phyloP scores from a whole-genome alignment of 30 jellyfish, hydroid and myxozoan species.

The Aurelia coerulea region DNA sequence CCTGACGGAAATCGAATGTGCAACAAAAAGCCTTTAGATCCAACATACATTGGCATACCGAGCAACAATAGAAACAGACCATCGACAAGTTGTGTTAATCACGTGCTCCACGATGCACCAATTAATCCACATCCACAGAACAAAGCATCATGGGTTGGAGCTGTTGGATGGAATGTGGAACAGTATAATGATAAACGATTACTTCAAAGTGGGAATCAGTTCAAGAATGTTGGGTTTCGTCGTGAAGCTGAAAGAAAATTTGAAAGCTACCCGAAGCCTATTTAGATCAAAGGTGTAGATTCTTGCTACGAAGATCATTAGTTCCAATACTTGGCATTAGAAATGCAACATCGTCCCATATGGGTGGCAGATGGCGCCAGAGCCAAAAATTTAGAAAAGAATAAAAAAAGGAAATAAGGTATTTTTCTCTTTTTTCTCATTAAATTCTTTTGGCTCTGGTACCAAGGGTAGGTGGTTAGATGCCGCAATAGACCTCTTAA shows the following conservation, averaged over 20 bases:
- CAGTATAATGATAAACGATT: conserved; percentile 12
- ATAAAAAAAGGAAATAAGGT: no score
- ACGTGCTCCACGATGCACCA: conserved; percentile 35
- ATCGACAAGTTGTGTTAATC: conserved; percentile 9
- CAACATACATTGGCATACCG: conserved; percentile 41
- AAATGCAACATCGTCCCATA: no score
- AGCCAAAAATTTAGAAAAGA: no score
- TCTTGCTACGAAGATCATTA: no score
- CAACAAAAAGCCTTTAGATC: conserved; percentile 8
- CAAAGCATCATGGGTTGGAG: conserved; percentile 70
- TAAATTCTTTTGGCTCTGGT: no score
- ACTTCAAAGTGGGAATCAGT: conserved; percentile 17
- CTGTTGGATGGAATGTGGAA: conserved; percentile 71
- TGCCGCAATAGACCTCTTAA: no score
- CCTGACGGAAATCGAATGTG: conserved; percentile 58
- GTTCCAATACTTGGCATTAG: no score
- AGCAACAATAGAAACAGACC: not conserved
- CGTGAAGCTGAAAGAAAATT: conserved; percentile 49
- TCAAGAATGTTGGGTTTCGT: conserved; percentile 37
- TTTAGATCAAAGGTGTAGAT: not conserved
- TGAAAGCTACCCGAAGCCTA: conserved; percentile 37
- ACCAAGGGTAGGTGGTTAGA: no score
- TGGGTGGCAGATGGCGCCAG: no score
- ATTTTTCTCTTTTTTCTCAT: no score
- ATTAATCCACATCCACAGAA: conserved; percentile 37